Evolutionary conservation across 2,113 vertebrate species (phyloP).

Genomic region (Noturus placidus): DNA sequence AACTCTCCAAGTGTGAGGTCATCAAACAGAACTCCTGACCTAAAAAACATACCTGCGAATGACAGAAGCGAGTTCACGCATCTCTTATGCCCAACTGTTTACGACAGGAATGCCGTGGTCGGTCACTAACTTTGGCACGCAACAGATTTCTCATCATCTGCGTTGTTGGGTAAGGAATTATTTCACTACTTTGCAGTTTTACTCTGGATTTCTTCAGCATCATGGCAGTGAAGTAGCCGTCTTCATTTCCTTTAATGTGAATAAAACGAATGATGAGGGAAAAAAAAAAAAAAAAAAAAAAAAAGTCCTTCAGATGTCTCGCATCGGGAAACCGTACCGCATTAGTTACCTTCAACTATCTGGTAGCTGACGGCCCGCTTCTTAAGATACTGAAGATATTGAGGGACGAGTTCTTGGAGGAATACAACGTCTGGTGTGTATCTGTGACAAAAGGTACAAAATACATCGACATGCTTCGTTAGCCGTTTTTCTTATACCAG

Average conservation of each 20-base stretch:
- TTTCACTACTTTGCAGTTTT: constrained; percentile 80
- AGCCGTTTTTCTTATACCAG: neutral
- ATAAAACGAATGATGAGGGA: neutral
- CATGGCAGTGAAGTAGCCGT: constrained; percentile 86
- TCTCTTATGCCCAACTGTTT: no score
- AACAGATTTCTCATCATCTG: constrained; percentile 94
- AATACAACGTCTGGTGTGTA: constrained; percentile 91
- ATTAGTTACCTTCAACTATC: constrained; percentile 81
- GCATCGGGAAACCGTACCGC: neutral
- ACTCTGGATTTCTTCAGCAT: constrained; percentile 90
- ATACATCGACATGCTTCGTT: neutral
- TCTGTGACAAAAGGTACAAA: constrained; percentile 66
- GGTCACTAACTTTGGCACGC: constrained; percentile 74
- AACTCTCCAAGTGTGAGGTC: constrained; percentile 97
- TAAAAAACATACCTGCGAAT: constrained; percentile 75
- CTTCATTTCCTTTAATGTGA: constrained; percentile 76
- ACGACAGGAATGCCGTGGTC: no score
- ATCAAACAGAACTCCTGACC: constrained; percentile 84
- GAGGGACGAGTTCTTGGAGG: constrained; percentile 88
- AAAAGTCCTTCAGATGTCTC: neutral
- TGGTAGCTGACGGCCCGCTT: constrained; percentile 82
- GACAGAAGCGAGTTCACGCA: neutral
- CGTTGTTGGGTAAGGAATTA: constrained; percentile 81
- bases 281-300: neutral
- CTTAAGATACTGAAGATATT: constrained; percentile 78